Conservation (phyloP, 2,888 invertebrate species). For the Andrena minutula region DNA sequence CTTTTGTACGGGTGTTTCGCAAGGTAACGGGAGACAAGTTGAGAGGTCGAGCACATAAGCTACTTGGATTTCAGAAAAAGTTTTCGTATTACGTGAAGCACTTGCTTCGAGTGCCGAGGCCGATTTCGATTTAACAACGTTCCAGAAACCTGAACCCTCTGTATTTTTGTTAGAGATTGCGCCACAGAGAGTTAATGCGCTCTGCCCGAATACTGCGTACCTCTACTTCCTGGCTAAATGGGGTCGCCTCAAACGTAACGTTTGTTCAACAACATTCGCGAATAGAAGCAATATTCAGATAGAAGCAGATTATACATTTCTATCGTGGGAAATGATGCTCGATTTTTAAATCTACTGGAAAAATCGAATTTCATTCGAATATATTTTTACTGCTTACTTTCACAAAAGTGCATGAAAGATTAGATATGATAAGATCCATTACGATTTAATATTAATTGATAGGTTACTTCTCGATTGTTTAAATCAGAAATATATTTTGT, state of each 20-base stretch:
- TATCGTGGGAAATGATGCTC: background rate
- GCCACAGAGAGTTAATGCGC: background rate
- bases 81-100: constrained; percentile 52
- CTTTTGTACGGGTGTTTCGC: constrained; percentile 26
- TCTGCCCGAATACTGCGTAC: background rate
- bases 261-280: background rate
- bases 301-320: background rate
- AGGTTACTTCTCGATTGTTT: background rate
- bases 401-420: no score
- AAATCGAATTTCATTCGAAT: background rate
- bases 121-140: constrained; percentile 48
- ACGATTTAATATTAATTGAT: background rate
- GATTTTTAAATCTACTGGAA: background rate
- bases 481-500: background rate
- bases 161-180: constrained; percentile 29
- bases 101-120: constrained; percentile 20
- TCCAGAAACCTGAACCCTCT: constrained; percentile 9
- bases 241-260: background rate
- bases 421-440: no score
- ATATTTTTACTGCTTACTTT: background rate
- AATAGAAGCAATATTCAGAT: background rate
- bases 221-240: constrained; percentile 1
- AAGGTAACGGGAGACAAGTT: constrained; percentile 45
- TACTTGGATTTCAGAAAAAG: constrained; percentile 60
- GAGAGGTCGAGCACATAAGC: constrained; percentile 63